A percentile compares a stretch with the other conserved stretches of the same genome.
Evolutionary conservation across 2,888 invertebrate species (phyloP).

Genomic region (Temnothorax rugatulus): DNA sequence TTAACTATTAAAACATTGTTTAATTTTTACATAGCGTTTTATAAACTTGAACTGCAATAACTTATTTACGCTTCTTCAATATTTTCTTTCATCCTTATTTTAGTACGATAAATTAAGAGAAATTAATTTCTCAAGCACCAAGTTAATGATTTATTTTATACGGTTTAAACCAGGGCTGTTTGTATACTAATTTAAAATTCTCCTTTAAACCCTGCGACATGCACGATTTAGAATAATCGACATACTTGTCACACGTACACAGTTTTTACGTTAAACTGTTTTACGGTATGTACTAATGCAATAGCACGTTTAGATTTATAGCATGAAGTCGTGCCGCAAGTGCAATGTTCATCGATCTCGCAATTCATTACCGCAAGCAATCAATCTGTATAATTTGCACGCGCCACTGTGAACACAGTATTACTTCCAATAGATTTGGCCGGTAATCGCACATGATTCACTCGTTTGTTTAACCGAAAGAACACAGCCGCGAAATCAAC

Average conservation of each 20-base stretch:
- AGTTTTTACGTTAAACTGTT: constrained; percentile 8
- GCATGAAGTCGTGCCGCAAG: constrained; percentile 41
- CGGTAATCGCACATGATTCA: constrained; percentile 66
- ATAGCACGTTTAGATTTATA: constrained; percentile 52
- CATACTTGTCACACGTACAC: neutral
- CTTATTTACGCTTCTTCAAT: neutral
- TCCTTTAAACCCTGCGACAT: constrained; percentile 6
- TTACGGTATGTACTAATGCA: constrained; percentile 33
- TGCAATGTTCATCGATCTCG: constrained; percentile 56
- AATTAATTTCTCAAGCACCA: neutral
- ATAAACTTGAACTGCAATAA: neutral
- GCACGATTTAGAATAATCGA: neutral
- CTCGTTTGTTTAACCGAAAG: constrained; percentile 54
- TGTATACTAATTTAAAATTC: neutral
- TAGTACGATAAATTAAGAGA: neutral
- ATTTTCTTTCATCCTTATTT: neutral
- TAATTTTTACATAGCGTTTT: neutral
- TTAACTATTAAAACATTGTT: neutral
- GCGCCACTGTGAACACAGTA: constrained; percentile 62
- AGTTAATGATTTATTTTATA: constrained; percentile 5
- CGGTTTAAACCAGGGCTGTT: neutral
- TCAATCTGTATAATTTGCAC: constrained; percentile 66
- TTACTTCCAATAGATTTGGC: constrained; percentile 57
- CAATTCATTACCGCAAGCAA: constrained; percentile 60
- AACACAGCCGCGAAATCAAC: constrained; percentile 62